phyloP scores from a whole-genome alignment of 2,888 invertebrate genomes.

The Lepidonotus clava region DNA sequence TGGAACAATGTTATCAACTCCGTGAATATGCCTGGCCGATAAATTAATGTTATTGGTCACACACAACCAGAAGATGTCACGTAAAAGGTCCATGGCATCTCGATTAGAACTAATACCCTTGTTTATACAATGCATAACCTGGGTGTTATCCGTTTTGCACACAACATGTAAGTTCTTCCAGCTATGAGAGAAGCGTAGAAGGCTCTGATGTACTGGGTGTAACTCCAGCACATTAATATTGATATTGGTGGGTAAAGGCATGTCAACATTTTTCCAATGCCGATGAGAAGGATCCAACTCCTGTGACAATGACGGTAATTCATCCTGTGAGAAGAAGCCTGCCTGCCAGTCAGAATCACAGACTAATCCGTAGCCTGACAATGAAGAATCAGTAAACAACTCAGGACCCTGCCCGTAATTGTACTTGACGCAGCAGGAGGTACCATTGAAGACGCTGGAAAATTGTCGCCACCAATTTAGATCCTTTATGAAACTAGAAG shows the following conservation, averaged over 20 bases:
- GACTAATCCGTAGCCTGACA: not conserved
- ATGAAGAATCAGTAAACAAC: not conserved
- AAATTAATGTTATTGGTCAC: not conserved
- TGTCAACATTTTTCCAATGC: not conserved
- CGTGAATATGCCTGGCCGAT: not conserved
- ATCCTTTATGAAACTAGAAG: not conserved
- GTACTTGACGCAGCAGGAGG: not conserved
- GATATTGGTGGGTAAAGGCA: no score
- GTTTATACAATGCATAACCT: not conserved
- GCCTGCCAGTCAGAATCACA: not conserved
- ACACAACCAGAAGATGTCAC: not conserved
- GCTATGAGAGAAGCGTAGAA: not conserved
- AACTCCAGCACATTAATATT: not conserved
- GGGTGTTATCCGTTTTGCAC: no score
- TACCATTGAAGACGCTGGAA: not conserved
- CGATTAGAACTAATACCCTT: not conserved
- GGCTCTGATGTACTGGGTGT: not conserved
- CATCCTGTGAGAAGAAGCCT: not conserved
- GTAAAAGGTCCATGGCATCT: not conserved
- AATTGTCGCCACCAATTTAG: not conserved
- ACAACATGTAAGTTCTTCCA: not conserved
- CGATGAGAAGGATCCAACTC: not conserved
- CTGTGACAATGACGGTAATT: not conserved
- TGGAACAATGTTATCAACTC: not conserved
- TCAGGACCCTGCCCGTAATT: not conserved